Percentiles rank a stretch among this genome's conserved stretches.
phyloP scores from a whole-genome alignment of 2,888 invertebrate species.

The Lumbricus terrestris region DNA sequence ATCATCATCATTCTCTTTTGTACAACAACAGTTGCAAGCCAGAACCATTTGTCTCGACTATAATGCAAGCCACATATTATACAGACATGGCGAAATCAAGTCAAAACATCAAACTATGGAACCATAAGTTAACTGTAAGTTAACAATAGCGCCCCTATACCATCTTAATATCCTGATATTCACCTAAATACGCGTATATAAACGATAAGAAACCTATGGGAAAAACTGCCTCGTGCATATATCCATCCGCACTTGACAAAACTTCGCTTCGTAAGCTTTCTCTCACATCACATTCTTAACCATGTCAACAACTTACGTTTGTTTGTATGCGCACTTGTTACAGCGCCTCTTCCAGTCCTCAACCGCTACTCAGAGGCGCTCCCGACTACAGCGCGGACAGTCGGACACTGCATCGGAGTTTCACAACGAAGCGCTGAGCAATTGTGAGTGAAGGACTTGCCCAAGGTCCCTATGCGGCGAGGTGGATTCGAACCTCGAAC shows the following conservation, averaged over 20 bases:
- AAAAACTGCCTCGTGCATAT: background rate
- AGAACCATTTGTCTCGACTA: background rate
- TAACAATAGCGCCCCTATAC: no score
- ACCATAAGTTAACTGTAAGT: background rate
- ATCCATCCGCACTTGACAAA: background rate
- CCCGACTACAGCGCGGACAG: no score
- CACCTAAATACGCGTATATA: background rate
- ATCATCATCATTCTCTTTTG: background rate
- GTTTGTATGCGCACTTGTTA: no score
- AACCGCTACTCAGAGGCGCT: no score
- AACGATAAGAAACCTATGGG: background rate
- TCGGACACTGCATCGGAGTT: no score
- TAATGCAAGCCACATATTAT: no score
- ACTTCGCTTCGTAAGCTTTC: background rate
- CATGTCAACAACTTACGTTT: background rate
- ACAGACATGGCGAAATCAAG: background rate
- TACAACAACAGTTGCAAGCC: background rate
- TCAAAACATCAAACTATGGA: background rate
- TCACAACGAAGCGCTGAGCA: no score
- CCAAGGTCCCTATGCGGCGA: no score
- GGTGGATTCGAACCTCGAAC: no score
- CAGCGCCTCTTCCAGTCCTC: no score
- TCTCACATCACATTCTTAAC: background rate
- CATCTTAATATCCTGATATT: no score
- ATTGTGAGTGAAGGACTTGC: no score